Percentiles rank a stretch among this genome's conserved stretches.
Conservation (phyloP, 2,888 invertebrate genomes). For the Acholoe squamosa region DNA sequence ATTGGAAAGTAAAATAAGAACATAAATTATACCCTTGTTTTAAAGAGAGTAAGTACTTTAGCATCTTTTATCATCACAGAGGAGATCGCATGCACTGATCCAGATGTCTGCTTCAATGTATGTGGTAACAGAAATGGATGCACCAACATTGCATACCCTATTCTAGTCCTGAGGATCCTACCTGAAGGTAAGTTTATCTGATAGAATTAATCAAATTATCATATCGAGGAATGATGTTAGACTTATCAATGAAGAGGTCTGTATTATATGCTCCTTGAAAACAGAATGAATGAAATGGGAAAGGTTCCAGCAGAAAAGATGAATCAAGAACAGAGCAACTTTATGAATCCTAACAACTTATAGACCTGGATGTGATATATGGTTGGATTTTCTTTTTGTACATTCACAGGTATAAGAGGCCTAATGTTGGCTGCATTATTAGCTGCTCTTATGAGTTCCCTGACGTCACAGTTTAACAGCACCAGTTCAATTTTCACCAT, state of each 20-base stretch:
- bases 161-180: constrained; percentile 84
- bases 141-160: constrained; percentile 85
- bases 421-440: constrained; percentile 84
- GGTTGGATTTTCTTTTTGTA: no score
- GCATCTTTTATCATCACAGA: constrained; percentile 74
- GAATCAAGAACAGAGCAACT: no score
- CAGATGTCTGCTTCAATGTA: constrained; percentile 83
- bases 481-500: constrained; percentile 84
- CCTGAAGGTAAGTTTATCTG: constrained; percentile 82
- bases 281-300: no score
- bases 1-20: no score
- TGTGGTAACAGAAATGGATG: constrained; percentile 84
- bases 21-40: no score
- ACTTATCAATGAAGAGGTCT: no score
- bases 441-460: constrained; percentile 84
- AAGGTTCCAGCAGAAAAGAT: no score
- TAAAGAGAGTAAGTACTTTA: no score
- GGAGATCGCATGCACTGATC: constrained; percentile 84
- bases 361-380: no score
- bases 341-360: no score
- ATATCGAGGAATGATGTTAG: no score
- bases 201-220: not conserved
- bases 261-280: no score
- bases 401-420: constrained; percentile 70
- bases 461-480: constrained; percentile 85